Evolutionary conservation across 2,888 invertebrate genomes (phyloP).

Genomic region (Aricia artaxerxes): DNA sequence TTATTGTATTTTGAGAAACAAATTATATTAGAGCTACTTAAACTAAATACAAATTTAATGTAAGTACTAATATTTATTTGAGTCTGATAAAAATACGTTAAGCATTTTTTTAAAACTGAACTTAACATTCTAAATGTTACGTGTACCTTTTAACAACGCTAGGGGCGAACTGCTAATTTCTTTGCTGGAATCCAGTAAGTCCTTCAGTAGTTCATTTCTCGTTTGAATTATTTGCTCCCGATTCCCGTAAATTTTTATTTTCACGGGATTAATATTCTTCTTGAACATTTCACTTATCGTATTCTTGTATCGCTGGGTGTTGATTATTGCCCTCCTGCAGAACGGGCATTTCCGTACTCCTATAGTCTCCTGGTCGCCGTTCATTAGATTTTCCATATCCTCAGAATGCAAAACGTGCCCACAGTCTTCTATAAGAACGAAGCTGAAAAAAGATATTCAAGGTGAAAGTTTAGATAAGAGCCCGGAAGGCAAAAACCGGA

Average conservation of each 20-base stretch:
- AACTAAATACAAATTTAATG: too few relatives aligned
- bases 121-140: background rate
- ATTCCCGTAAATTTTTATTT: constrained; percentile 57
- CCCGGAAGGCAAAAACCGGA: too few relatives aligned
- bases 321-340: constrained; percentile 81
- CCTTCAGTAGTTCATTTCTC: background rate
- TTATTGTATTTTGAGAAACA: too few relatives aligned
- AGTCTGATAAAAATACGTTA: background rate
- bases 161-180: background rate
- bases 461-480: background rate
- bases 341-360: constrained; percentile 75
- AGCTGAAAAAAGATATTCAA: constrained; percentile 55
- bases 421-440: constrained; percentile 77
- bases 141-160: background rate
- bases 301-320: constrained; percentile 79
- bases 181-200: background rate
- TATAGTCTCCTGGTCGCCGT: constrained; percentile 53
- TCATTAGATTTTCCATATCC: constrained; percentile 68
- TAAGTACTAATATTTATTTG: too few relatives aligned
- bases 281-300: constrained; percentile 64
- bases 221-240: background rate
- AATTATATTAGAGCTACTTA: too few relatives aligned
- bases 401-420: constrained; percentile 71
- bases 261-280: constrained; percentile 67
- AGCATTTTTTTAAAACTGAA: background rate